Evolutionary conservation across 2,113 vertebrate species (phyloP).

Genomic region (Merops nubicus): DNA sequence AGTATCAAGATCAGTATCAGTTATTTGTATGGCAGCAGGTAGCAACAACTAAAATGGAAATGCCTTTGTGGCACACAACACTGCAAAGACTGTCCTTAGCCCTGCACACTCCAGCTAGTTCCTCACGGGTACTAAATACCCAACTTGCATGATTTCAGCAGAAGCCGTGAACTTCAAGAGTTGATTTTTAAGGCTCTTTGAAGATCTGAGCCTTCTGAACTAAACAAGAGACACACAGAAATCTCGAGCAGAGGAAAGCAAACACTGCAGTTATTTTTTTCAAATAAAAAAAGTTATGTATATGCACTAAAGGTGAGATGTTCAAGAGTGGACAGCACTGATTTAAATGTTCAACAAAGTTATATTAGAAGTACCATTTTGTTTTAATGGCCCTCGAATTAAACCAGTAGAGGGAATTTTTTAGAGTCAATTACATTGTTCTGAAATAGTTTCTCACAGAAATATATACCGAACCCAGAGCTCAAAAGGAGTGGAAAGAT

Average conservation of each 20-base stretch:
- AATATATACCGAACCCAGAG: background rate
- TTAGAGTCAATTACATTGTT: background rate
- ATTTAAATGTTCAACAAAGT: background rate
- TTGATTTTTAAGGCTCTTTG: background rate
- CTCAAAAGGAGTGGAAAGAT: background rate
- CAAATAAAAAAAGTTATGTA: background rate
- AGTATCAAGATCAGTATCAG: background rate
- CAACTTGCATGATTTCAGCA: background rate
- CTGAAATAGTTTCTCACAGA: background rate
- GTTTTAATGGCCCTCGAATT: background rate
- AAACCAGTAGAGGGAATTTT: background rate
- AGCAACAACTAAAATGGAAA: background rate
- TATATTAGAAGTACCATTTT: background rate
- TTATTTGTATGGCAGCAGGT: background rate
- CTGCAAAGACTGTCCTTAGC: background rate
- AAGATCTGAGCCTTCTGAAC: background rate
- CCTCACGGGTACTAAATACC: background rate
- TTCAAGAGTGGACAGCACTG: background rate
- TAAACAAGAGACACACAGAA: background rate
- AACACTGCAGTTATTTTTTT: background rate
- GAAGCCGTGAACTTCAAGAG: background rate
- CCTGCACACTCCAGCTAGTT: background rate
- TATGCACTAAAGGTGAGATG: background rate
- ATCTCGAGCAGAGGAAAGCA: background rate
- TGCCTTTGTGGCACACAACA: background rate